Base-by-base conservation (phyloP, 2,113 vertebrate species). In the Natator depressus region DNA sequence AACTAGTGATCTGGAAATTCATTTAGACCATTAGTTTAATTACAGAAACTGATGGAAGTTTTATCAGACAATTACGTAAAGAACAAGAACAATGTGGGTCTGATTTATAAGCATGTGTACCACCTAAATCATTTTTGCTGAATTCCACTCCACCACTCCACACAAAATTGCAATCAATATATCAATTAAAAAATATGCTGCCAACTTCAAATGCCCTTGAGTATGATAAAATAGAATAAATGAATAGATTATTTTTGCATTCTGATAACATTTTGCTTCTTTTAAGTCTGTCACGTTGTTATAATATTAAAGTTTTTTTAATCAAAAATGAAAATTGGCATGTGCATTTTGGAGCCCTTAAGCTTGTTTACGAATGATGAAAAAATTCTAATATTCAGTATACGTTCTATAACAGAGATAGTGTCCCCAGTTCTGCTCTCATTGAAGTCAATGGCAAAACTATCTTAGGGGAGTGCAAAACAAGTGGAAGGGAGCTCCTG, bases 11-110 rank as follows among this genome's bases (percentile, higher is more conserved):
- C 97, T 97, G 93, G 97, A 98, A 98, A 98, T 98, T 98, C 97
- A 98, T 98, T 97, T 96, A 97, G 97, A 96, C 92, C 95, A 96
- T 98, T 98, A 97, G 95, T 98, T 98, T 98, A 98, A 98, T 98
- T 98, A 98, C 95, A 98, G 97, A 98, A 98, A 96, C 87, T 76
- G 94, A 97, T 98, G 98, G 94, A 98, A 98, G 91, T 97, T 97
- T 98, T 96, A 98, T 97, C 98, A 98, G 97, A 98, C 95, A 97
- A 97, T 98, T 98, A 97, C 93, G 93, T 93, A 96, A 97, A 95
- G 96, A 97, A 97, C 62, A 82, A 10, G 94, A 98, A 97, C 93
- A 95, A 88, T 10, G 85, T 88, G 88, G 82, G 91, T 96, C 92
- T 98, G 98, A 98, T 98, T 98, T 97, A 97, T 97, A 96, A 91